Base-by-base conservation (phyloP, 2,113 vertebrate species). In the Phodopus roborovskii region DNA sequence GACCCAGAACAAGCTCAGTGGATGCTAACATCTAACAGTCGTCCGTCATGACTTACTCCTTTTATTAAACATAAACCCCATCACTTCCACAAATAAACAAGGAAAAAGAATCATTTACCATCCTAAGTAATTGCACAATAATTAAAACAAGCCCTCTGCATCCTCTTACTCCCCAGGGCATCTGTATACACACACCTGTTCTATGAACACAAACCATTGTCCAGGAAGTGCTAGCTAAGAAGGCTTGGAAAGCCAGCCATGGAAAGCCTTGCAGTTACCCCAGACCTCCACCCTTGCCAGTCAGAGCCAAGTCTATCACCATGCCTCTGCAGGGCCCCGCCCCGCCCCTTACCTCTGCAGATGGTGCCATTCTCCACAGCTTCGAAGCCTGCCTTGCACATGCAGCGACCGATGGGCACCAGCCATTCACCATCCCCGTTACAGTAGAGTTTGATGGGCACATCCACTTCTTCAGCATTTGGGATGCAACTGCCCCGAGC, bases 391-490 rank as follows among this genome's bases (percentile, higher is more conserved):
- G 99, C 98, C 86, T 99, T 99, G 97, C 99, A 99, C 99, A 99
- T 99, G 97, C 99, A 99, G 96, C 99, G 99, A 0, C 99, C 99
- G 0, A 99, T 99, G 90, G 99, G 99, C 45, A 99, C 99, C 98
- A 99, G 98, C 99, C 99, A 99, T 97, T 99, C 99, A 7, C 99
- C 99, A 0, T 99, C 99, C 0, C 99, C 99, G 0, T 99, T 99
- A 96, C 99, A 99, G 98, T 99, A 99, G 36, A 99, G 98, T 97
- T 99, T 99, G 98, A 99, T 99, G 12, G 99, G 99, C 75, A 99
- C 99, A 0, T 99, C 99, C 97, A 99, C 99, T 95, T 99, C 99
- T 97, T 99, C 99, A 0, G 99, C 99, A 0, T 99, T 99, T 94
- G 98, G 96, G 20, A 99, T 98, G 95, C 99, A 99, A 0, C 98